Base-by-base conservation (phyloP, 2,888 invertebrate species). In the Branchellion lobata region DNA sequence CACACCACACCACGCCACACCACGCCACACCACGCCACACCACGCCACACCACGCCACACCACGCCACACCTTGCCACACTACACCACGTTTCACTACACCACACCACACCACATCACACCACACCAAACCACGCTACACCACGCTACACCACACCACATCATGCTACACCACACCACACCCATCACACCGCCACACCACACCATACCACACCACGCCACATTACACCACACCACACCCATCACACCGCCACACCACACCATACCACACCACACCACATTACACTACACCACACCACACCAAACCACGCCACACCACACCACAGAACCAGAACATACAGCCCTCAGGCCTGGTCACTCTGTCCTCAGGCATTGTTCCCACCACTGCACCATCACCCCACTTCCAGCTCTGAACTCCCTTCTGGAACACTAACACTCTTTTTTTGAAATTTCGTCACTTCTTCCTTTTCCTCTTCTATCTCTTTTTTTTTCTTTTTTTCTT, bases 361-460 rank as follows among this genome's bases (percentile, higher is more conserved):
- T 77, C 75, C 1, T 53, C 75, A 75, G 75, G 31, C n/a, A 53
- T 33, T n/a, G 21, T 65, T 27, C n/a, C 27, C 3, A 34, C 57
- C 11, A 40, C 21, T 1, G 31, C 57, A n/a, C 36, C 33, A 34
- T 18, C 3, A 1, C 77, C 77, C 8, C 77, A 77, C 27, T 77
- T 77, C 29, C 77, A 77, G 61, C 24, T 77, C n/a, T 77, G 57
- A 73, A n/a, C n/a, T n/a, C n/a, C n/a, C n/a, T n/a, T n/a, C n/a
- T n/a, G n/a, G n/a, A n/a, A n/a, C n/a, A 18, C 31, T n/a, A 27
- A 29, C 27, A n/a, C 24, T 69, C n/a, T 1, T 1, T 29, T 71
- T 31, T 71, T 24, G 21, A 21, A 31, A 24, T 24, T 71, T 31
- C 33, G n/a, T 18, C 31, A 21, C 21, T 5, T 71, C n/a, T 71